Evolutionary conservation across 1,140 invertebrate genomes (phyloP).

Genomic region (Heliconius hewitsoni): DNA sequence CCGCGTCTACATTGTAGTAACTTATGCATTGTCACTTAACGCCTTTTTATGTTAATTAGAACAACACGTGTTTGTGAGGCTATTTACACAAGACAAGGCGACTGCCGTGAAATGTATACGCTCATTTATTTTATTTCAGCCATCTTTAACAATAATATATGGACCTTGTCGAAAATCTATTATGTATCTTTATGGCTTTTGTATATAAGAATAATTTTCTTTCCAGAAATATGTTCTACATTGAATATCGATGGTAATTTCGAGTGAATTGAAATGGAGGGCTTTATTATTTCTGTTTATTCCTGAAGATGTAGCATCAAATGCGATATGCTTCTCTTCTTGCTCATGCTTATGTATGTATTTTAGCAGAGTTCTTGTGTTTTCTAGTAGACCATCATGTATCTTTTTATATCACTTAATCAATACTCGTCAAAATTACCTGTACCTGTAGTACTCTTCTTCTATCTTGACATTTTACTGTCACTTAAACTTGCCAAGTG

Average conservation of each 20-base stretch:
- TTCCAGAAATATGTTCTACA: background rate
- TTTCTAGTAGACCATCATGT: no score
- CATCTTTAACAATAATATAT: slow-evolving; percentile 6
- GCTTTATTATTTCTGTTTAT: background rate
- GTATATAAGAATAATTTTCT: background rate
- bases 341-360: no score
- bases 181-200: background rate
- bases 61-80: slow-evolving; percentile 34
- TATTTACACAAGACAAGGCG: slow-evolving; percentile 20
- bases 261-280: background rate
- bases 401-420: no score
- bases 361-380: no score
- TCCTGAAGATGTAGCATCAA: no score
- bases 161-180: background rate
- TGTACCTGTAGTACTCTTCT: no score
- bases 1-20: slow-evolving; percentile 47
- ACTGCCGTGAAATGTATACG: background rate
- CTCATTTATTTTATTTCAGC: background rate
- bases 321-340: no score
- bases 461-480: no score
- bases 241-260: background rate
- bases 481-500: no score
- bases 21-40: slow-evolving; percentile 57
- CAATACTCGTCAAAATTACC: no score
- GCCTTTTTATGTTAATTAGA: slow-evolving; percentile 41